These are phyloP conservation scores for Nothura maculosa DNA, from an alignment of 2,797 vertebrate species.

Conservation along the genomic window DNA sequence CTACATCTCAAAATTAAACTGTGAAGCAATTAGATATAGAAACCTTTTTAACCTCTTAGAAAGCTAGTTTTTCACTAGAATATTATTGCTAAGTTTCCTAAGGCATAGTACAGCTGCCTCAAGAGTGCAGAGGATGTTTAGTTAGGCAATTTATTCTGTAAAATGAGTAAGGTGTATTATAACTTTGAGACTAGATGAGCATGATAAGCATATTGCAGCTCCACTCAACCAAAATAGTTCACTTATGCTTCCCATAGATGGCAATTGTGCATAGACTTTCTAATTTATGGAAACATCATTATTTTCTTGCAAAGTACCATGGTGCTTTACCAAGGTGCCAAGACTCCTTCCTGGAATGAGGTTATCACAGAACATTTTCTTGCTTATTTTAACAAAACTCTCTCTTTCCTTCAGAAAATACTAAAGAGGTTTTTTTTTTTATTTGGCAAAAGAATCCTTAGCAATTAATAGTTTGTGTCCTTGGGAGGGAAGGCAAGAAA, in stretches of 20 bases:
- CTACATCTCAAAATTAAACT: not conserved
- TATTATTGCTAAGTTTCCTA: not conserved
- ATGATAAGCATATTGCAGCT: not conserved
- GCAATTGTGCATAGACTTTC: not conserved
- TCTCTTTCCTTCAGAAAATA: not conserved
- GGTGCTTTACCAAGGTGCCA: not conserved
- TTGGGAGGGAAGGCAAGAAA: accelerated
- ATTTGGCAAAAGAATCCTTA: not conserved
- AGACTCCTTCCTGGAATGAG: not conserved
- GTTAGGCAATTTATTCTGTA: not conserved
- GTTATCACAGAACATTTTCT: not conserved
- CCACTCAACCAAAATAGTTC: not conserved
- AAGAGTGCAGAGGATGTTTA: not conserved
- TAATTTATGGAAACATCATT: not conserved
- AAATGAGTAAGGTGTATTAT: not conserved
- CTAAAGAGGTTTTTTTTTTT: no score
- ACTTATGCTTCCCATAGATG: not conserved
- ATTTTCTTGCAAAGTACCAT: not conserved
- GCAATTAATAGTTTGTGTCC: not conserved
- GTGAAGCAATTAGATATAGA: not conserved
- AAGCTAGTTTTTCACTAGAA: not conserved
- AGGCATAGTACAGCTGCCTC: not conserved
- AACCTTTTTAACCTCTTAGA: not conserved
- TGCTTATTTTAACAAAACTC: not conserved
- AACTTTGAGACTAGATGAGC: not conserved